phyloP scores from a whole-genome alignment of 2,797 vertebrate genomes.

The Xenentodon cancila region DNA sequence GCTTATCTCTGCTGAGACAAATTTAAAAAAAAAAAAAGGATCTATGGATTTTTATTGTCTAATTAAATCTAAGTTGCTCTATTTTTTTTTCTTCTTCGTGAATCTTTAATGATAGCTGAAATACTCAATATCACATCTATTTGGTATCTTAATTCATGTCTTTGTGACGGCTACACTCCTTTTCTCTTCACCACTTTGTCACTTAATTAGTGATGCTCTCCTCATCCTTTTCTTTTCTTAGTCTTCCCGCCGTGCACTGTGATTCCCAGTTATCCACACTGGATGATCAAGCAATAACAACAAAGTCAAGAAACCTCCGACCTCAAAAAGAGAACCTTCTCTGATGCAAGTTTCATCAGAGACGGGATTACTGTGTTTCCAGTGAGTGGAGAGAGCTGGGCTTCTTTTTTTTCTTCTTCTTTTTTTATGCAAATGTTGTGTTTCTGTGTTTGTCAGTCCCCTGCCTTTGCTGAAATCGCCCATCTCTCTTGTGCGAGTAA shows the following conservation, averaged over 20 bases:
- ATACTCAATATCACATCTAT: too few species aligned
- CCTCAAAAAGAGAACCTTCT: conserved; percentile 24
- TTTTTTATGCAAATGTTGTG: conserved; percentile 11
- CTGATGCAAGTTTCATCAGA: conserved; percentile 20
- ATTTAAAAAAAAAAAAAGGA: too few species aligned
- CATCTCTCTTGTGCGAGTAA: conserved; percentile 16
- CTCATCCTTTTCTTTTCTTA: too few species aligned
- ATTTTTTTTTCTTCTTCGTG: too few species aligned
- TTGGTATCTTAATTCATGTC: too few species aligned
- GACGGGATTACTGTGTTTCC: conserved; percentile 34
- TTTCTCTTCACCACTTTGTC: too few species aligned
- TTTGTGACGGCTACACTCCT: too few species aligned
- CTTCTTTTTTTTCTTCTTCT: conserved; percentile 1
- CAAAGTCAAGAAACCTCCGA: conserved; percentile 32
- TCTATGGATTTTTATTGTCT: too few species aligned
- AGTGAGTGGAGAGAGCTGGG: background rate
- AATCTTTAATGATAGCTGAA: too few species aligned
- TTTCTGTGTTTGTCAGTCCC: conserved; percentile 26
- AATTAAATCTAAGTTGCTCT: too few species aligned
- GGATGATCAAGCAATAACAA: conserved; percentile 26
- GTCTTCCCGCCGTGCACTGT: too few species aligned
- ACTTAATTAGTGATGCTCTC: too few species aligned
- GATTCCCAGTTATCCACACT: background rate
- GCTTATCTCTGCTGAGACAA: background rate
- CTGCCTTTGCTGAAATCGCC: conserved; percentile 33